These are phyloP conservation scores for Apodemus sylvaticus DNA, from an alignment of 2,113 vertebrate genomes.

Conservation along the genomic window DNA sequence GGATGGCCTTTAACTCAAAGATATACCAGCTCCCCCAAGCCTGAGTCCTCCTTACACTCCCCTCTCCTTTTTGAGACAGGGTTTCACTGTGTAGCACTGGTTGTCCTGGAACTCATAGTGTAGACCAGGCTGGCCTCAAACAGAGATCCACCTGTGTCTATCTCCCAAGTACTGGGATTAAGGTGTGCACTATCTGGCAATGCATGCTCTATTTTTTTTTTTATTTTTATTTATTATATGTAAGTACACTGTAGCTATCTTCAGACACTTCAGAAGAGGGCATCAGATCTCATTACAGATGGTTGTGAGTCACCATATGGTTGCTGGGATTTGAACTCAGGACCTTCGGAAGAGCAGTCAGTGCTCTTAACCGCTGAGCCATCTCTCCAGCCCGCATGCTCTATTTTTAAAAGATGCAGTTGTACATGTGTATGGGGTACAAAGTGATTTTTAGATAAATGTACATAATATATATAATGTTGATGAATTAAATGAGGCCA, in stretches of 20 bases:
- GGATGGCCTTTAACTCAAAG: not conserved
- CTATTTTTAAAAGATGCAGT: not conserved
- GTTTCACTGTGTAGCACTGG: not conserved
- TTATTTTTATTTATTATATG: no score
- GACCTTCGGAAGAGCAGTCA: no score
- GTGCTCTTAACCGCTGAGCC: no score
- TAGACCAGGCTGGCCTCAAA: not conserved
- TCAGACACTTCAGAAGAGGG: no score
- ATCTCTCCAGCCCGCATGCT: no score
- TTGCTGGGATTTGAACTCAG: no score
- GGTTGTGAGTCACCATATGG: no score
- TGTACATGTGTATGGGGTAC: not conserved
- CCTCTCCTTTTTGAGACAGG: no score
- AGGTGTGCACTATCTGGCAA: not conserved
- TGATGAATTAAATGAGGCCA: not conserved
- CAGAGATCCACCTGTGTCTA: not conserved
- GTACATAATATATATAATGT: not conserved
- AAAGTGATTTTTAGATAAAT: not conserved
- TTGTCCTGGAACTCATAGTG: not conserved
- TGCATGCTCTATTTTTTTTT: no score
- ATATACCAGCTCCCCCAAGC: not conserved
- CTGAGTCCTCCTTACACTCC: not conserved
- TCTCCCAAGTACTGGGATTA: not conserved
- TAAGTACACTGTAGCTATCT: no score
- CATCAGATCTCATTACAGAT: no score